Evolutionary conservation across 1,140 invertebrate species (phyloP).

Genomic region (Stegodyphus mimosarum): DNA sequence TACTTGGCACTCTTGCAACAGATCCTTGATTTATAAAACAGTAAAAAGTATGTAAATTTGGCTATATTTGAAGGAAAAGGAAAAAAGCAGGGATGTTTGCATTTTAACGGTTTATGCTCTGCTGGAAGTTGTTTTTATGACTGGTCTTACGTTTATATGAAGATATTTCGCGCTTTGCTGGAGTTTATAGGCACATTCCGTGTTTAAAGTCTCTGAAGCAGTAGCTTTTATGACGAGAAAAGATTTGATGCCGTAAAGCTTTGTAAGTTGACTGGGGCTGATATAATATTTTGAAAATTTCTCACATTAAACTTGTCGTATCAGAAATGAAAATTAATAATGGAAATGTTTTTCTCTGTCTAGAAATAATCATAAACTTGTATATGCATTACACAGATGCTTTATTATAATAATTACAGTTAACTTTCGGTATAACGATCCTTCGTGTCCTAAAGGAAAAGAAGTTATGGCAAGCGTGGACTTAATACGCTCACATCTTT

Average conservation of each 20-base stretch:
- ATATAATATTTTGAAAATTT: too few relatives aligned
- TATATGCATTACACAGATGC: too few relatives aligned
- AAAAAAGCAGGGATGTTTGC: background rate
- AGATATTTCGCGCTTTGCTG: background rate
- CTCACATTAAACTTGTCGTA: too few relatives aligned
- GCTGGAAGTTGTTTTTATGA: constrained; percentile 31
- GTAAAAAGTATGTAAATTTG: constrained; percentile 44
- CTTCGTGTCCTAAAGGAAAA: too few relatives aligned
- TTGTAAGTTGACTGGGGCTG: too few relatives aligned
- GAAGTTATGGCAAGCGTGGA: too few relatives aligned
- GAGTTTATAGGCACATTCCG: background rate
- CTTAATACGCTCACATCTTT: too few relatives aligned
- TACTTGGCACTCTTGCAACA: background rate
- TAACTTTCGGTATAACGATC: too few relatives aligned
- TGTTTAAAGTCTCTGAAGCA: constrained; percentile 10
- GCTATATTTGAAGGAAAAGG: background rate
- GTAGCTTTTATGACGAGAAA: background rate
- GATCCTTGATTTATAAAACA: constrained; percentile 33
- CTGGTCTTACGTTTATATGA: constrained; percentile 2
- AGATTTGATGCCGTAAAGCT: background rate
- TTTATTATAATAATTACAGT: too few relatives aligned
- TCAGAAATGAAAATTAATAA: too few relatives aligned
- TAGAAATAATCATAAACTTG: too few relatives aligned
- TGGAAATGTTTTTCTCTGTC: too few relatives aligned
- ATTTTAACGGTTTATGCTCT: constrained; percentile 18